Base-by-base conservation (phyloP, 2,113 vertebrate species). In the Empidonax alnorum region DNA sequence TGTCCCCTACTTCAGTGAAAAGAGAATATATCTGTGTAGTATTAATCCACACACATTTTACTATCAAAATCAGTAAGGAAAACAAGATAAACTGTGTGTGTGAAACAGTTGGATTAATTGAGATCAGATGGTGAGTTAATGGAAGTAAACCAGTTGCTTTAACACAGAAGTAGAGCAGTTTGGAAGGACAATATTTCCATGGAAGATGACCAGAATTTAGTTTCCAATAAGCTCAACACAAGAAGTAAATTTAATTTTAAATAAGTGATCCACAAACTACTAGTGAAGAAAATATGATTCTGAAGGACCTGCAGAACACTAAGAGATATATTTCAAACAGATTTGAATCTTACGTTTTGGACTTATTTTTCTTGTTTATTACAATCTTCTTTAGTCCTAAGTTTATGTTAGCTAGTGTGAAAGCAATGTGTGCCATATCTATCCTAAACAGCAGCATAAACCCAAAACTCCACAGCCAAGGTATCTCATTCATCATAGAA, bases 181-280 rank as follows among this genome's bases (percentile, higher is more conserved):
- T 50, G 9, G 89, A 97, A 96, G 87, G 28, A 93, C 78, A 94
- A 94, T 92, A 84, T 93, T 97, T 96, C 89, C 74, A 85, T 58
- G 86, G 86, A 79, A 96, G 96, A 95, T 94, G 73, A 95, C 72
- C 75, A 95, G 78, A 96, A 87, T 47, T 93, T 94, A 53, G 91
- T 96, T 97, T 96, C 83, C 85, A 96, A 49, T n/a, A 85, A 59
- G 44, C 6, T 31, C 53, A 91, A 68, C 53, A 95, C 73, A 89
- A 72, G 33, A 96, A 90, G 31, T 78, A 87, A 59, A 92, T 81
- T 96, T 84, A 93, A 56, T 68, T 73, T 53, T 79, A 93, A 90
- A 73, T 65, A 91, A 95, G 72, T 30, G 17, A 95, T 83, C 77
- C 53, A 82, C 25, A 83, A 83, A 91, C 42, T 63, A 5, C 46